Percentiles rank a stretch among this genome's conserved stretches.
These are phyloP conservation scores for Corticium candelabrum DNA, from an alignment of 37 sponge, comb jelly and placozoan species.

Conservation along the genomic window DNA sequence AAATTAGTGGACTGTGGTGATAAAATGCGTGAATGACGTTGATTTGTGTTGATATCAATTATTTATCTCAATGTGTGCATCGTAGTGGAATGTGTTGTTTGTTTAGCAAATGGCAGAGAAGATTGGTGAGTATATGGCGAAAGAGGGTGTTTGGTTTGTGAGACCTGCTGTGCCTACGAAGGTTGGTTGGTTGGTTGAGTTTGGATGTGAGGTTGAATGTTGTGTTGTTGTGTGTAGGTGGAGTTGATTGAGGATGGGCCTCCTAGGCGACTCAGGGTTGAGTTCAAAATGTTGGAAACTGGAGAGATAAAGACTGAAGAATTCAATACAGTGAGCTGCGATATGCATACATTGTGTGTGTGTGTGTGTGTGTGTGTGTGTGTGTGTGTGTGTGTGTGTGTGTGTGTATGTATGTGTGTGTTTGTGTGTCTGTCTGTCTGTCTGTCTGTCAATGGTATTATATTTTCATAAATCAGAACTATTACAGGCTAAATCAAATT, in stretches of 20 bases:
- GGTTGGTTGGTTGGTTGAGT: conserved; percentile 13
- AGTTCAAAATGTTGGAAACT: conserved; percentile 38
- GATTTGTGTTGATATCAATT: no score
- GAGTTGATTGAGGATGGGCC: conserved; percentile 47
- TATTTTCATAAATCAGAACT: no score
- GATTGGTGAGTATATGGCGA: conserved; percentile 73
- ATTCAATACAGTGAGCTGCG: conserved; percentile 64
- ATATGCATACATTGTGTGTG: background rate
- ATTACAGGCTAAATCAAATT: no score
- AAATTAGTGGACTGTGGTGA: no score
- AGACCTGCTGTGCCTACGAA: conserved; percentile 67
- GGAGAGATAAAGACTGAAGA: conserved; percentile 36
- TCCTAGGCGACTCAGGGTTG: conserved; percentile 52
- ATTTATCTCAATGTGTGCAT: background rate
- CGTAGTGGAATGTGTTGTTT: background rate
- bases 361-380: no score
- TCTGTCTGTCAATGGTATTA: no score
- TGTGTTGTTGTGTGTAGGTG: conserved; percentile 16
- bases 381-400: no score
- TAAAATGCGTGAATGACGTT: no score
- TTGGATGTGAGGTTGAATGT: background rate
- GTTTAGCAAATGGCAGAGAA: conserved; percentile 86
- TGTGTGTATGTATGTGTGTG: no score
- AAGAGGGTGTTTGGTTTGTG: conserved; percentile 64
- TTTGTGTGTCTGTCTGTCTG: no score